A percentile compares a stretch with the other conserved stretches of the same genome.
Conservation (phyloP, 1,140 invertebrate genomes). For the Bicyclus anynana region DNA sequence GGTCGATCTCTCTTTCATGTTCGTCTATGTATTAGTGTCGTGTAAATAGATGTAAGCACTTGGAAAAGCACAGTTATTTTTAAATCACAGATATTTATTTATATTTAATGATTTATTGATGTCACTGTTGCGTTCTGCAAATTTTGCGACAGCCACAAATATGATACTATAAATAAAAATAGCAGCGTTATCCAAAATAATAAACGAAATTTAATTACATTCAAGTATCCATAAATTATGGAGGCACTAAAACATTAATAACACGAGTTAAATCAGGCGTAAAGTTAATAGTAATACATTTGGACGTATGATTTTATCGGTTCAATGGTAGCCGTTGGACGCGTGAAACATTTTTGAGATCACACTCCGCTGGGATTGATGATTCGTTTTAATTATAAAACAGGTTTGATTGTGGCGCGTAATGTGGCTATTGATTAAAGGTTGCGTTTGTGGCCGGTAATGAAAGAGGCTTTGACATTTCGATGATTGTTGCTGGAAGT, state of each 20-base stretch:
- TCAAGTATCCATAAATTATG: neutral
- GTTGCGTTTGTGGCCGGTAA: neutral
- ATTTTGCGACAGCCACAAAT: too few relatives aligned
- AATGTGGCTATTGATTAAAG: constrained; percentile 18
- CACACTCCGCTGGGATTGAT: constrained; percentile 24
- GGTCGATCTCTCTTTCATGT: too few relatives aligned
- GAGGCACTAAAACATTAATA: neutral
- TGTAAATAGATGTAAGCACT: too few relatives aligned
- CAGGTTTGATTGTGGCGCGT: constrained; percentile 28
- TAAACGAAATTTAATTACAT: neutral
- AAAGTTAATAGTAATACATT: constrained; percentile 30
- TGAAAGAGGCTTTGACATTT: constrained; percentile 3
- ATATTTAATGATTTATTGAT: too few relatives aligned
- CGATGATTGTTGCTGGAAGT: neutral
- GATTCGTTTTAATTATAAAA: constrained; percentile 34
- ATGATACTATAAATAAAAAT: too few relatives aligned
- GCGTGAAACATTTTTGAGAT: constrained; percentile 39
- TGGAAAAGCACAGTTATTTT: too few relatives aligned
- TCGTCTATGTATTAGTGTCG: too few relatives aligned
- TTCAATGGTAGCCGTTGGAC: constrained; percentile 28
- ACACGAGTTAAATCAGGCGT: constrained; percentile 19
- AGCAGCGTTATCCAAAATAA: neutral
- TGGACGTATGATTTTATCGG: constrained; percentile 35
- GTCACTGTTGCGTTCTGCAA: too few relatives aligned
- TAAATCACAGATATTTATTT: too few relatives aligned